These are phyloP conservation scores for Trididemnum nubilum DNA, from an alignment of 23 tunicate genomes.

Conservation along the genomic window DNA sequence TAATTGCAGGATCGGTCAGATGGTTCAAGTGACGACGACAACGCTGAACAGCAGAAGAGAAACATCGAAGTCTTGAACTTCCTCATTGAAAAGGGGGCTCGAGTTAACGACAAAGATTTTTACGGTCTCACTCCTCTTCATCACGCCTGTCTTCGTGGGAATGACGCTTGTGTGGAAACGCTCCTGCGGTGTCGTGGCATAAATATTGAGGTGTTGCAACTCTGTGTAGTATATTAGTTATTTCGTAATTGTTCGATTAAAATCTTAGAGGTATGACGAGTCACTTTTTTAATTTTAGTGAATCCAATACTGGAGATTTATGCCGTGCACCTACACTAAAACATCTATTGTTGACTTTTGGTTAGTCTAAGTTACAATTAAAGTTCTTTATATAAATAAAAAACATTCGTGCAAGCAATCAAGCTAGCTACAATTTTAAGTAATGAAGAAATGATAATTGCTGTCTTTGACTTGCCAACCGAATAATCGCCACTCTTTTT, in stretches of 20 bases:
- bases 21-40: constrained; percentile 50
- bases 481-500: too few species aligned
- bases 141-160: constrained; percentile 86
- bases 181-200: constrained; percentile 56
- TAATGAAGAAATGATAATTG: too few species aligned
- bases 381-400: too few species aligned
- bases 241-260: background rate
- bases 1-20: background rate
- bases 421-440: too few species aligned
- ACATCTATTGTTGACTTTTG: too few species aligned
- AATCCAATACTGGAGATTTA: too few species aligned
- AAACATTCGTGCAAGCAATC: too few species aligned
- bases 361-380: too few species aligned
- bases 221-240: background rate
- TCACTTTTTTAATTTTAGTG: too few species aligned
- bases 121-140: constrained; percentile 88
- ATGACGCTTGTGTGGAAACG: constrained; percentile 38
- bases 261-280: too few species aligned
- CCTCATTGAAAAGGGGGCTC: constrained; percentile 55
- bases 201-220: constrained; percentile 67
- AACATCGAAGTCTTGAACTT: constrained; percentile 51
- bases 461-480: too few species aligned
- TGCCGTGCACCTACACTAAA: too few species aligned
- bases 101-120: constrained; percentile 79
- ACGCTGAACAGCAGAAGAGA: constrained; percentile 25